Conservation (phyloP, 2,888 invertebrate species). For the Hemistola chrysoprasaria region DNA sequence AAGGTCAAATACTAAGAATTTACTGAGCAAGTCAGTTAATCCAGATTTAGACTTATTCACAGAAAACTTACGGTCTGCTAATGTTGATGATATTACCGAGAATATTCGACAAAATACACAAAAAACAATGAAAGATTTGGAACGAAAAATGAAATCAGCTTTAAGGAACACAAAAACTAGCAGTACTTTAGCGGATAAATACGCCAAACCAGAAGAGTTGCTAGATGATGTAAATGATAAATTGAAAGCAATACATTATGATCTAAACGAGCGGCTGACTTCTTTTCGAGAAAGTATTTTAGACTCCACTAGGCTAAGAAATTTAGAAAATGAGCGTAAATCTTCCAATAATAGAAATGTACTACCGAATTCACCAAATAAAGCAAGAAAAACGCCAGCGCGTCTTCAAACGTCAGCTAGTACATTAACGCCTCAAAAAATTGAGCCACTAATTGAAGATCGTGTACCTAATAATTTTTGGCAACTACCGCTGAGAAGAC, state of each 20-base stretch:
- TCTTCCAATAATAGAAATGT: constrained; percentile 15
- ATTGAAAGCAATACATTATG: constrained; percentile 53
- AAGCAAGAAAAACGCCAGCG: constrained; percentile 12
- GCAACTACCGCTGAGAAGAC: constrained; percentile 3
- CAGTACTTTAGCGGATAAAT: constrained; percentile 30
- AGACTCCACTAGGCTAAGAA: constrained; percentile 37
- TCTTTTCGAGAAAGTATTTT: constrained; percentile 48
- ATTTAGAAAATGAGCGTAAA: constrained; percentile 18
- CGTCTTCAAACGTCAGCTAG: constrained; percentile 22
- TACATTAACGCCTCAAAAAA: constrained; percentile 13
- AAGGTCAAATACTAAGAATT: constrained; percentile 23
- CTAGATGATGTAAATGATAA: constrained; percentile 59
- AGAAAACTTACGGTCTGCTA: constrained; percentile 19
- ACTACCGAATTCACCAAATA: constrained; percentile 16
- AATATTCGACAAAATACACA: constrained; percentile 45
- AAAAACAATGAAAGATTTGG: constrained; percentile 46
- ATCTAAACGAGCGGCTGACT: constrained; percentile 58
- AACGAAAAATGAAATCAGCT: constrained; percentile 44
- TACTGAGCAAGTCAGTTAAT: constrained; percentile 35
- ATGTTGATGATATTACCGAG: constrained; percentile 35
- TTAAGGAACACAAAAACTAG: constrained; percentile 32
- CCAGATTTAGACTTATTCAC: constrained; percentile 28
- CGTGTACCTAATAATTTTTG: constrained; percentile 3
- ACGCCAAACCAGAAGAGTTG: constrained; percentile 45
- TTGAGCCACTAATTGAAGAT: constrained; percentile 4